Evolutionary conservation across 2,113 vertebrate species (phyloP), one percentile per base, ranked within the genome.

Genomic region (Ochotona princeps): DNA sequence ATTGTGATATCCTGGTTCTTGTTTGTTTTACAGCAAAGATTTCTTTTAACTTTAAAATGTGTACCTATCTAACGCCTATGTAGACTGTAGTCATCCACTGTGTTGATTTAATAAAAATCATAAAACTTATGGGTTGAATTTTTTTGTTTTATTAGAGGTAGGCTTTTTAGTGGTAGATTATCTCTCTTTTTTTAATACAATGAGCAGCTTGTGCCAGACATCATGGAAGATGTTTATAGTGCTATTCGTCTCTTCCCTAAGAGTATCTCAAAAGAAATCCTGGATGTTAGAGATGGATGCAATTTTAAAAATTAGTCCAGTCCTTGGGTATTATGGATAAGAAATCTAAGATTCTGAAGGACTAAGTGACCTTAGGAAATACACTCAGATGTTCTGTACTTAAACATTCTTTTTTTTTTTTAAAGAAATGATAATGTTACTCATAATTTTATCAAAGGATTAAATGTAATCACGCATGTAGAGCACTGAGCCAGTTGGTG

Each of bases 61-160:
- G 8, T 70, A 30, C 26, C 54, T 32, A n/a, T 86, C 90, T 93
- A 51, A 69, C 67, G 17, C 7, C 21, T 15, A 13, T 57, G 38
- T 44, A 44, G n/a, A 89, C 8, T 85, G 9, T 93, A 66, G 87
- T 83, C 28, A 87, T 28, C 88, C 70, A 60, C 76, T 93, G 89
- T 44, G 28, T 60, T 78, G 57, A 26, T 85, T 91, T 82, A 93
- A 87, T 94, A 85, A 85, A 93, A 82, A 69, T 49, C 85, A 1
- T 61, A 25, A 92, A 91, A 86, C 26, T 78, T 83, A 30, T 8
- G 38, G 20, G 12, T 28, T 91, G 47, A 25, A 57, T 57, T 57
- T 57, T 57, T 57, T 15, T 15, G 38, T 72, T 75, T 78, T 44
- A 76, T 75, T 75, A 26, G 82, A 92, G 61, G 5, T 21, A 87